These are phyloP conservation scores for Campaea margaritaria DNA, from an alignment of 2,888 invertebrate genomes.

Conservation along the genomic window DNA sequence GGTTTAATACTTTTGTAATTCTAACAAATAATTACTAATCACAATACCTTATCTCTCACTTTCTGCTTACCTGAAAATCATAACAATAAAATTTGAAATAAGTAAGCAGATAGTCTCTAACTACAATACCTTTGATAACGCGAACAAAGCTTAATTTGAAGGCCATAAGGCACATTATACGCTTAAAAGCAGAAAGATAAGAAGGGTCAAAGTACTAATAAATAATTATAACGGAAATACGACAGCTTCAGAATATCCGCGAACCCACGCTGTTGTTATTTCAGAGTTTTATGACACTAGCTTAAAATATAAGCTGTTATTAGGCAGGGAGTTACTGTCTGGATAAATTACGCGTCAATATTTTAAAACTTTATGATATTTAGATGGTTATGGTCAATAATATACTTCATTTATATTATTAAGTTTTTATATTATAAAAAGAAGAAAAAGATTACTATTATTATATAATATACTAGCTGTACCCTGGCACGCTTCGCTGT, in stretches of 20 bases:
- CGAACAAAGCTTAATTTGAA: not conserved
- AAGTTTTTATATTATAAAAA: no score
- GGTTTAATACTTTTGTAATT: no score
- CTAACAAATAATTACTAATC: no score
- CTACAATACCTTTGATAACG: not conserved
- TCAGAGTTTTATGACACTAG: constrained; percentile 4
- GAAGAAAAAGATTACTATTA: no score
- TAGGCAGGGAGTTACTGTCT: not conserved
- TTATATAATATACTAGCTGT: no score
- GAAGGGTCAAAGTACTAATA: not conserved
- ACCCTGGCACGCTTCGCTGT: no score
- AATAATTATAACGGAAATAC: constrained; percentile 1
- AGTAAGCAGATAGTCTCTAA: no score
- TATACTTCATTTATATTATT: no score
- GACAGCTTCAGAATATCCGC: not conserved
- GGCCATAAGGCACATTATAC: not conserved
- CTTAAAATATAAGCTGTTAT: constrained; percentile 1
- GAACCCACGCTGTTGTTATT: constrained; percentile 8
- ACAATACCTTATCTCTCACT: no score
- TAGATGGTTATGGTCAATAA: not conserved
- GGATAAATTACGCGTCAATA: not conserved
- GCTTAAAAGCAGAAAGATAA: constrained; percentile 4
- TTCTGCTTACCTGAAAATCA: no score
- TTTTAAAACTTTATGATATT: not conserved
- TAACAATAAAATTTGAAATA: no score